Percentiles rank a stretch among this genome's conserved stretches.
Conservation (phyloP, 2,888 invertebrate species). For the Acleris cristana region DNA sequence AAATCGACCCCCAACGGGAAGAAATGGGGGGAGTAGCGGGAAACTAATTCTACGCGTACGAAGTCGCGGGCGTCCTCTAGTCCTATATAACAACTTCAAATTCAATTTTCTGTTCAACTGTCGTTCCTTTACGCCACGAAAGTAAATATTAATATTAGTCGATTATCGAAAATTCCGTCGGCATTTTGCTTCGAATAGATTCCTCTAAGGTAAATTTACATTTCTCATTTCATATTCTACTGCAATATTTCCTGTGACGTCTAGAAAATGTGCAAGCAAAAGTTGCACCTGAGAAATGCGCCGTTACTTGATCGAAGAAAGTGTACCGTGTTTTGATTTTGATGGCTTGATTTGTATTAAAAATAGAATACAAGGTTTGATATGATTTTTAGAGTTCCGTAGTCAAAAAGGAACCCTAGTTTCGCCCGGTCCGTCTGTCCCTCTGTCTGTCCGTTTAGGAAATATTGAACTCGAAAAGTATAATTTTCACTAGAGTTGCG, state of each 20-base stretch:
- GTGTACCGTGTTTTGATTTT: neutral
- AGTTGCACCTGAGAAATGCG: conserved; percentile 27
- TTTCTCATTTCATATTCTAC: conserved; percentile 27
- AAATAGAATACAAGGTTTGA: neutral
- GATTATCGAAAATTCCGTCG: conserved; percentile 23
- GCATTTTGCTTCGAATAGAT: conserved; percentile 25
- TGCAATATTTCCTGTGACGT: conserved; percentile 25
- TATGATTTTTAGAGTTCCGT: too few relatives aligned
- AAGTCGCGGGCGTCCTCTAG: too few relatives aligned
- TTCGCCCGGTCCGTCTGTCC: too few relatives aligned
- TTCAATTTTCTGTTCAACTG: conserved; percentile 3
- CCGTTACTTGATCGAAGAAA: conserved; percentile 16
- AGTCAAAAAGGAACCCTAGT: too few relatives aligned
- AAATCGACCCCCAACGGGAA: too few relatives aligned
- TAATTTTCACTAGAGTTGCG: too few relatives aligned
- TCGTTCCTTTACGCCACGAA: neutral
- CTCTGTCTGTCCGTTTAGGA: too few relatives aligned
- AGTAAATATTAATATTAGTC: conserved; percentile 15
- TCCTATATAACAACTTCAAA: neutral
- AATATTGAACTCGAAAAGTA: too few relatives aligned
- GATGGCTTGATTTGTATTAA: neutral
- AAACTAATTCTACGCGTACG: too few relatives aligned
- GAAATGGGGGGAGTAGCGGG: too few relatives aligned
- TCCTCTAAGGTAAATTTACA: conserved; percentile 24
- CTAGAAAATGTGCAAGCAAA: conserved; percentile 23